Evolutionary conservation across 2,888 invertebrate genomes (phyloP), one percentile per base, ranked within the genome.

Genomic region (Melinaea menophilus): DNA sequence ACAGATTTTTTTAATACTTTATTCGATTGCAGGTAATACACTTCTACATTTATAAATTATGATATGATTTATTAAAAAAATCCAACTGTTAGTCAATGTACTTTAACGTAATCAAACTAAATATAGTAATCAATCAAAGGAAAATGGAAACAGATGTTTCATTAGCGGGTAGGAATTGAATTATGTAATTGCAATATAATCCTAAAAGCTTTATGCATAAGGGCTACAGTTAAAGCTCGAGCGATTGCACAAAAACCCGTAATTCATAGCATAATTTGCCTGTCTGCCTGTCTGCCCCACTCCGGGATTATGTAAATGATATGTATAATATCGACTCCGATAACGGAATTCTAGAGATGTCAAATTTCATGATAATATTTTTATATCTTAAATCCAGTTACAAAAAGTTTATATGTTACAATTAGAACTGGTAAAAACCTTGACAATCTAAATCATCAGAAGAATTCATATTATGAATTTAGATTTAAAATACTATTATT

Each of bases 301-400:
- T 67, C 66, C 65, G 69, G 68, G 72, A 77, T 77, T 77, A 78
- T 74, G 79, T 70, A 73, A 78, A 78, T 75, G 69, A 67, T 64
- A 64, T 59, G 61, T 59, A 65, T 65, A 69, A 72, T 77, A 77
- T 75, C 71, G 70, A 67, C 56, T 55, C 9, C 9, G 58, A 64
- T 75, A 72, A 73, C 74, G 72, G 72, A 73, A 71, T 71, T 35
- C 63, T 63, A 59, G 64, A 60, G 61, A 64, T 51, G 59, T 63
- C 57, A 55, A 62, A 67, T 56, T 37, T 56, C 41, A 37, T 12
- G 56, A 33, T 62, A 41, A 51, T 31, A 31, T 41, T 9, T 41
- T 9, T 9, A 41, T 9, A 41, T 9, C 9, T 3, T 41, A 5
- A 9, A 41, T 41, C 1, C 7, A 41, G 41, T 7, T 9, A 1